Percentiles rank a stretch among this genome's conserved stretches.
Conservation (phyloP, 2,888 invertebrate species). For the Acrobasis consociella region DNA sequence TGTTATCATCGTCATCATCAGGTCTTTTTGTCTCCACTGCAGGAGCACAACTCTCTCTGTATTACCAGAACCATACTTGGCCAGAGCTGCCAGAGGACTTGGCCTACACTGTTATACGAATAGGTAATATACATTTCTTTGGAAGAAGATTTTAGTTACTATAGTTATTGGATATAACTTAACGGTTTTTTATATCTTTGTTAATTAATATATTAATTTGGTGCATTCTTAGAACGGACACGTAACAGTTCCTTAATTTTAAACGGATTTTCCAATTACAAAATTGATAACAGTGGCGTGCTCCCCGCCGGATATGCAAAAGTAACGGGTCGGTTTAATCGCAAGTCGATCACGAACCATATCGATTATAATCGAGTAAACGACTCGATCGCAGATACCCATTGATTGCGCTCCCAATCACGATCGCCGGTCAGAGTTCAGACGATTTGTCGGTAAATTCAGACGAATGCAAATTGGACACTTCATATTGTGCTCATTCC, state of each 20-base stretch:
- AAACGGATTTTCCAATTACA: not conserved
- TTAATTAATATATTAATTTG: too few relatives aligned
- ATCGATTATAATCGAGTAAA: constrained; percentile 52
- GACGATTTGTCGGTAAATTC: constrained; percentile 16
- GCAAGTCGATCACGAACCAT: constrained; percentile 53
- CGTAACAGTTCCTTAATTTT: not conserved
- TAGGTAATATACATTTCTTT: too few relatives aligned
- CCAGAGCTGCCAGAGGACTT: too few relatives aligned
- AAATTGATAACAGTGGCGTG: constrained; percentile 21
- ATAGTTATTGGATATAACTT: too few relatives aligned
- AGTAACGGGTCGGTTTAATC: constrained; percentile 53
- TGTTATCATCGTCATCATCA: too few relatives aligned
- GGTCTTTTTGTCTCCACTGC: too few relatives aligned
- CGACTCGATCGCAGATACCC: constrained; percentile 39
- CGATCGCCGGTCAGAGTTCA: constrained; percentile 35
- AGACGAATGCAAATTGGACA: constrained; percentile 22
- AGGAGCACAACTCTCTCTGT: too few relatives aligned
- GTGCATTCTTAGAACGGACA: not conserved
- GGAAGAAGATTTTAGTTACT: too few relatives aligned
- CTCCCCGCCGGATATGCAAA: constrained; percentile 44
- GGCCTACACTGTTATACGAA: too few relatives aligned
- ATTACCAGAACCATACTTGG: too few relatives aligned
- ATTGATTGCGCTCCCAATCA: constrained; percentile 56
- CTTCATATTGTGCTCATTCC: constrained; percentile 12
- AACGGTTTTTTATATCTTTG: too few relatives aligned